Conservation (phyloP, 2,797 vertebrate genomes). For the Sebastes minor region DNA sequence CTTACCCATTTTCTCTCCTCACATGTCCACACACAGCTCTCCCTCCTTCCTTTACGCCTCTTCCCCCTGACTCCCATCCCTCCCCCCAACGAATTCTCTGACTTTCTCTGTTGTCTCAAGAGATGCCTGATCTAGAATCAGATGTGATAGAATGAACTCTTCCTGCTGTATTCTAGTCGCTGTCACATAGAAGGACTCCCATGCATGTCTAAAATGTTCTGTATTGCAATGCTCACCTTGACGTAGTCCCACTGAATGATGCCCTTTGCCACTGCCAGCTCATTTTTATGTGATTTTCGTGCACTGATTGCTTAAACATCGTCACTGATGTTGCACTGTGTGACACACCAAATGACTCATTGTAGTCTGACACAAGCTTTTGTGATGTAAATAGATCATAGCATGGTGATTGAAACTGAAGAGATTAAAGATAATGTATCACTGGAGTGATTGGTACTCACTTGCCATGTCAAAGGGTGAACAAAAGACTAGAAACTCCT, state of each 20-base stretch:
- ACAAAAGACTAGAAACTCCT: not conserved
- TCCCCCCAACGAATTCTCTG: slow-evolving; percentile 27
- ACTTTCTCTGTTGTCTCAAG: slow-evolving; percentile 38
- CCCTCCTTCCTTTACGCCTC: slow-evolving; percentile 18
- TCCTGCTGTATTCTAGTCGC: not conserved
- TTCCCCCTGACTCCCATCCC: slow-evolving; percentile 29
- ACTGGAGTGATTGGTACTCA: not conserved
- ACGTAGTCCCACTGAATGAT: not conserved
- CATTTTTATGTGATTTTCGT: not conserved
- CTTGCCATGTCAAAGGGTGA: not conserved
- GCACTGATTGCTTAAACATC: not conserved
- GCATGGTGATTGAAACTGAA: not conserved
- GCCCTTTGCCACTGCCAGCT: not conserved
- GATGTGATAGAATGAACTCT: slow-evolving; percentile 38
- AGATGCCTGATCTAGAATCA: slow-evolving; percentile 42
- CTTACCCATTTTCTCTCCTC: not conserved
- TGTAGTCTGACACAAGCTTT: not conserved
- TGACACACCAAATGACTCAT: slow-evolving; percentile 7
- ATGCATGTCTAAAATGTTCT: not conserved
- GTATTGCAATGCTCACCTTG: not conserved
- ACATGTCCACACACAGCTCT: not conserved
- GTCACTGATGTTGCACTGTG: not conserved
- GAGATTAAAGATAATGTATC: not conserved
- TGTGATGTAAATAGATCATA: not conserved
- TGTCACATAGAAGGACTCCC: not conserved